Percentiles rank a stretch among this genome's conserved stretches.
Evolutionary conservation across 2,888 invertebrate genomes (phyloP).

Genomic region (Selenia dentaria): DNA sequence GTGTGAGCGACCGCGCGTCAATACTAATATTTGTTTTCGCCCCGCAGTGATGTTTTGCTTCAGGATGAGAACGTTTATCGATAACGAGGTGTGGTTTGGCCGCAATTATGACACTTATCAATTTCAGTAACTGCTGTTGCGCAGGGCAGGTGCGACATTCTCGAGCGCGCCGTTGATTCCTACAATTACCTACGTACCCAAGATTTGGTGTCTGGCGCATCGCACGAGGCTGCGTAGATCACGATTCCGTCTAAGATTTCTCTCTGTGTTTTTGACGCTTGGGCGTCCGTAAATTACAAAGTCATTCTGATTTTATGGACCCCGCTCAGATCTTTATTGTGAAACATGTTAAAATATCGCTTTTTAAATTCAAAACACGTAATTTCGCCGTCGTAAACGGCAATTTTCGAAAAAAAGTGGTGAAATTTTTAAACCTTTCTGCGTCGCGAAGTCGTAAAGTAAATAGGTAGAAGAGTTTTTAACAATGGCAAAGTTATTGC

Average conservation of each 20-base stretch:
- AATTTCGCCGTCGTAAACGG: conserved; percentile 33
- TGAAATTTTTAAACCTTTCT: conserved; percentile 44
- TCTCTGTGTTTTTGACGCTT: not conserved
- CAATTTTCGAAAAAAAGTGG: conserved; percentile 26
- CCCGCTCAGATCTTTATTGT: conserved; percentile 16
- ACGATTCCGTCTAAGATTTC: not conserved
- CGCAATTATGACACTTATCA: conserved; percentile 64
- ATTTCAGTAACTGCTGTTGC: conserved; percentile 52
- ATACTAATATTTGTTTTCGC: conserved; percentile 80
- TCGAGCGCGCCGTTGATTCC: conserved; percentile 32
- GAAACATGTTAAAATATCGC: conserved; percentile 20
- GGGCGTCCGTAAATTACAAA: conserved; percentile 11
- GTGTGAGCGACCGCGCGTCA: conserved; percentile 59
- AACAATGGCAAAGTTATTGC: conserved; percentile 64
- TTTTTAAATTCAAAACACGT: conserved; percentile 28
- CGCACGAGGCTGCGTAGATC: conserved; percentile 6
- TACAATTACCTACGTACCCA: conserved; percentile 17
- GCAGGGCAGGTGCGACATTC: conserved; percentile 60
- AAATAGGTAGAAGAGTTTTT: conserved; percentile 49
- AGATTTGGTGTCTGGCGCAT: not conserved
- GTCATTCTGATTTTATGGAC: conserved; percentile 10
- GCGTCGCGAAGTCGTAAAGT: conserved; percentile 56
- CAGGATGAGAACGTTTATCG: conserved; percentile 54
- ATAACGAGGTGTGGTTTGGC: conserved; percentile 59
- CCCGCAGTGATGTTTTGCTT: conserved; percentile 54